A percentile compares a stretch with the other conserved stretches of the same genome.
Conservation (phyloP, 2,797 vertebrate genomes). For the Anabas testudineus region DNA sequence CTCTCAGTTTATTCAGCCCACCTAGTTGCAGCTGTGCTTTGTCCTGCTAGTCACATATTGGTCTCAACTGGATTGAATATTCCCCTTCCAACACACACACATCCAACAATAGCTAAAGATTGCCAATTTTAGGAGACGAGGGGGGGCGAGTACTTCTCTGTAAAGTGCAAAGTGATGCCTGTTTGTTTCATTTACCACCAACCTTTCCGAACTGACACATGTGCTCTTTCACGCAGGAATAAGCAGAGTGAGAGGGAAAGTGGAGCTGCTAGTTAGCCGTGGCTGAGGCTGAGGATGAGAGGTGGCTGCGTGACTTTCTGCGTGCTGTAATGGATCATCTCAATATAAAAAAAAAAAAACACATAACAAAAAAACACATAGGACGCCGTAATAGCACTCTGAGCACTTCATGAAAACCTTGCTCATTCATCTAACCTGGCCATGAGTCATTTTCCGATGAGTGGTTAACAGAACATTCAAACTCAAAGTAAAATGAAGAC, state of each 20-base stretch:
- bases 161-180: constrained; percentile 34
- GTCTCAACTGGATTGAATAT: constrained; percentile 23
- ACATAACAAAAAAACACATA: no score
- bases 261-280: constrained; percentile 22
- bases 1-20: constrained; percentile 2
- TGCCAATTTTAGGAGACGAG: constrained; percentile 47
- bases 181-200: constrained; percentile 61
- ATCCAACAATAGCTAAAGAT: constrained; percentile 32
- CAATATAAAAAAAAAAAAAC: no score
- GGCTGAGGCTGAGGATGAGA: constrained; percentile 38
- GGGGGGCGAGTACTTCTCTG: constrained; percentile 47
- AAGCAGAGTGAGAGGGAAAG: constrained; percentile 24
- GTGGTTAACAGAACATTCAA: constrained; percentile 12
- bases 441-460: constrained; percentile 26
- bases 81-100: background rate
- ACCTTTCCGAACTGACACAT: constrained; percentile 34
- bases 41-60: constrained; percentile 18
- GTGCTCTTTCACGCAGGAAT: constrained; percentile 40
- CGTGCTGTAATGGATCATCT: constrained; percentile 27
- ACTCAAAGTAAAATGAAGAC: constrained; percentile 25
- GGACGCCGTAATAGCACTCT: constrained; percentile 25
- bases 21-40: constrained; percentile 11
- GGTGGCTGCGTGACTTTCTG: constrained; percentile 9
- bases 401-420: constrained; percentile 26
- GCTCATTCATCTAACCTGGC: constrained; percentile 27